Evolutionary conservation across 2,797 vertebrate genomes (phyloP), one percentile per base, ranked within the genome.

Genomic region (Notamacropus eugenii): DNA sequence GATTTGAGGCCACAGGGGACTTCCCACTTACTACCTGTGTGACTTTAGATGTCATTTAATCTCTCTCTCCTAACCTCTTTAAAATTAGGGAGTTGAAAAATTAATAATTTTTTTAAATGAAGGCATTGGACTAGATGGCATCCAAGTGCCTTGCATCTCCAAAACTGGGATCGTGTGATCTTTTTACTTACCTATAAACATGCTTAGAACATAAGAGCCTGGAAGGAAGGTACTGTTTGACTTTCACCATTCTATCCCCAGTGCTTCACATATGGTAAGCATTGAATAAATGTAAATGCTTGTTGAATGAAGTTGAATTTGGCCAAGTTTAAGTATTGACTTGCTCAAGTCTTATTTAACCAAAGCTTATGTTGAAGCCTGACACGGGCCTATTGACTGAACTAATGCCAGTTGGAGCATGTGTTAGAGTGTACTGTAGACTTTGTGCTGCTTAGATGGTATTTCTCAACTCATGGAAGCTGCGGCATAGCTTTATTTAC

Each of bases 291-390:
- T 50, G 9, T 27, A 87, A 87, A 46, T 87, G 22, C 74, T 50
- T 90, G 28, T 92, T 95, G 56, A 0, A 22, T 1, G 29, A 67
- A 62, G 2, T 12, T 46, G 40, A 34, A 87, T 91, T 54, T 12
- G 28, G 91, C 55, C 91, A 55, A 1, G 28, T 34, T 67, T 31
- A 94, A 90, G 31, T 95, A 0, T 0, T 0, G 92, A 5, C 55
- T 67, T 55, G 8, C 93, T 29, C n/a, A n/a, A 28, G 28, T 91
- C 94, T 90, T 28, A 31, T 62, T 54, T 95, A 97, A 67, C n/a
- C 90, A 54, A 55, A 0, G 29, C 74, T 94, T 87, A 1, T 90
- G 57, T n/a, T 1, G 13, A 92, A 95, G 54, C 50, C 92, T 22
- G 10, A 55, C 50, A 56, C 13, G 91, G 74, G 40, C 92, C 67